Evolutionary conservation across 2,888 invertebrate genomes (phyloP), one percentile per base, ranked within the genome.

Genomic region (Megamerina dolium): DNA sequence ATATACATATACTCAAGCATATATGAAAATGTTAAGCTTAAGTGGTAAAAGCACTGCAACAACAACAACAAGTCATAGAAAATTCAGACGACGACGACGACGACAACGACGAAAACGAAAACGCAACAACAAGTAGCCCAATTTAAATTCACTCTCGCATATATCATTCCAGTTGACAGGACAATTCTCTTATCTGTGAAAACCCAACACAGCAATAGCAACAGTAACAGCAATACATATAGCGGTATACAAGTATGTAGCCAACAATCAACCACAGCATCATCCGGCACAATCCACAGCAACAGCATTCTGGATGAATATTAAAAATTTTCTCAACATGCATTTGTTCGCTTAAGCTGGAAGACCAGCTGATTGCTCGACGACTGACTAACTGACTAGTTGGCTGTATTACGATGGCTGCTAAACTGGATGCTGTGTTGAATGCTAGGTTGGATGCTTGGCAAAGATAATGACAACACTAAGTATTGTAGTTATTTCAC

Each of bases 101-200:
- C 36, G 36, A 38, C 29, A n/a, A n/a, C n/a, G n/a, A n/a, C n/a
- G n/a, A n/a, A n/a, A n/a, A n/a, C n/a, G n/a, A n/a, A n/a, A n/a
- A n/a, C n/a, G n/a, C n/a, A n/a, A n/a, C n/a, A n/a, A n/a, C n/a
- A n/a, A 43, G 51, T 48, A 51, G 65, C 71, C 69, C 70, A 70
- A 70, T 70, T 70, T 72, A 68, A 70, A 70, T 70, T 60, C 68
- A 65, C 68, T 66, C 63, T 66, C 69, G 65, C 77, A 79, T 79
- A 79, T 79, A 79, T 79, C 79, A 79, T 79, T 77, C 72, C 73
- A 74, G 76, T 76, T 78, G 78, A 79, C 78, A 79, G 79, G 77
- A 77, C 79, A 79, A 79, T 79, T 79, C 79, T 77, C 77, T 77
- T 77, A 78, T 77, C 77, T 77, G 71, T 60, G 58, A 61, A 61